Conservation (phyloP, 23 tunicate genomes). For the Styela plicata region DNA sequence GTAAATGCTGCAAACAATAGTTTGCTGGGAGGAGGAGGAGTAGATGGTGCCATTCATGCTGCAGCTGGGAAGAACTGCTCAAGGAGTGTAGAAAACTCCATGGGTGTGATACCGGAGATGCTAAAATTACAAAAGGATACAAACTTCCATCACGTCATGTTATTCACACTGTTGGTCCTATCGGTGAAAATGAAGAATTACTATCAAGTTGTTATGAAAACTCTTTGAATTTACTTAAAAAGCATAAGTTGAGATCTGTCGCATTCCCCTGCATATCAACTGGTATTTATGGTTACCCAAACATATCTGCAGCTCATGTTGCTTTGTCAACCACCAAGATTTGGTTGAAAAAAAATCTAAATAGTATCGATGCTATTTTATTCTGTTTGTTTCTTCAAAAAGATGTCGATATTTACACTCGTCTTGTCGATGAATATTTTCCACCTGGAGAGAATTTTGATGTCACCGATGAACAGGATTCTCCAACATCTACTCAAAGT, state of each 20-base stretch:
- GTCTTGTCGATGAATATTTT: background rate
- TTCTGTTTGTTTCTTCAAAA: slow-evolving; percentile 72
- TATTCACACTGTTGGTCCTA: slow-evolving; percentile 97
- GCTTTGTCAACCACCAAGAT: slow-evolving; percentile 50
- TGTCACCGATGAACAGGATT: too few relatives aligned
- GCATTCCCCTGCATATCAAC: slow-evolving; percentile 99
- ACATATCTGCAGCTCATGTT: slow-evolving; percentile 73
- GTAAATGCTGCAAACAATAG: slow-evolving; percentile 83
- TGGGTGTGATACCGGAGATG: slow-evolving; percentile 88
- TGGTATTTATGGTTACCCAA: slow-evolving; percentile 93
- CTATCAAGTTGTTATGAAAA: slow-evolving; percentile 48
- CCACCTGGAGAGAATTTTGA: too few relatives aligned
- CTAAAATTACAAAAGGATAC: slow-evolving; percentile 90
- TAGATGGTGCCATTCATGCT: slow-evolving; percentile 92
- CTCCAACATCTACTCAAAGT: too few relatives aligned
- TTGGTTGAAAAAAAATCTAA: slow-evolving; percentile 49
- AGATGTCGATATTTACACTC: slow-evolving; percentile 46
- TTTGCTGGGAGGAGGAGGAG: slow-evolving; percentile 95
- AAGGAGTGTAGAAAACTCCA: slow-evolving; percentile 62
- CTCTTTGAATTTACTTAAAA: too few relatives aligned
- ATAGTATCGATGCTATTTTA: slow-evolving; percentile 30
- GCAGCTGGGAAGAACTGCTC: slow-evolving; percentile 85
- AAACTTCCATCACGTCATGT: slow-evolving; percentile 74
- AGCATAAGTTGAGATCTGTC: slow-evolving; percentile 44
- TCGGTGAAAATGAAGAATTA: slow-evolving; percentile 20